Conservation (phyloP, 37 sponge, comb jelly and placozoan genomes). For the Spongilla lacustris region DNA sequence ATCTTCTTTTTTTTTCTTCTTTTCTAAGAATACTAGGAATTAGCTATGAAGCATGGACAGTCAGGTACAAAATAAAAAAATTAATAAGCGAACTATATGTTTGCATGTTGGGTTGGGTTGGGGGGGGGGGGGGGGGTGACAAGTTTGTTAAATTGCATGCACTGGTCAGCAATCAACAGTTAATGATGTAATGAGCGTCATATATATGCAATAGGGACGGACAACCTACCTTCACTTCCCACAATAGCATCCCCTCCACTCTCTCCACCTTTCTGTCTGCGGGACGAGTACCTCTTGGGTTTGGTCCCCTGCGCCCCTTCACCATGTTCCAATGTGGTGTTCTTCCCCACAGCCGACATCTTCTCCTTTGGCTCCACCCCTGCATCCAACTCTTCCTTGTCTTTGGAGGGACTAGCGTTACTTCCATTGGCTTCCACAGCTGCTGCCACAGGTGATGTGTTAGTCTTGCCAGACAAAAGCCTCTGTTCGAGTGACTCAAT, state of each 20-base stretch:
- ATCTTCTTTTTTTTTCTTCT: too few relatives aligned
- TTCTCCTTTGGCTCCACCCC: not conserved
- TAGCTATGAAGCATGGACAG: too few relatives aligned
- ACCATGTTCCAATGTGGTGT: not conserved
- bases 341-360: not conserved
- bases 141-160: too few relatives aligned
- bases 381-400: not conserved
- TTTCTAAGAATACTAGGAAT: too few relatives aligned
- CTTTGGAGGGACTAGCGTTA: not conserved
- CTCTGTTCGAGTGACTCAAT: slow-evolving; percentile 19
- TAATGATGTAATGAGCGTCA: too few relatives aligned
- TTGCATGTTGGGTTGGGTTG: too few relatives aligned
- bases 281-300: slow-evolving; percentile 47
- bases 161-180: too few relatives aligned
- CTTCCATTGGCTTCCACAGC: not conserved
- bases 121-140: too few relatives aligned
- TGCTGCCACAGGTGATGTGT: not conserved
- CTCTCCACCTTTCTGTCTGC: slow-evolving; percentile 36
- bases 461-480: not conserved
- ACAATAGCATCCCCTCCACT: not conserved
- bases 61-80: too few relatives aligned
- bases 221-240: not conserved
- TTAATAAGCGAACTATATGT: too few relatives aligned
- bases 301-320: not conserved
- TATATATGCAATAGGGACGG: too few relatives aligned